Base-by-base conservation (phyloP, 2,113 vertebrate genomes). In the Thomomys bottae region DNA sequence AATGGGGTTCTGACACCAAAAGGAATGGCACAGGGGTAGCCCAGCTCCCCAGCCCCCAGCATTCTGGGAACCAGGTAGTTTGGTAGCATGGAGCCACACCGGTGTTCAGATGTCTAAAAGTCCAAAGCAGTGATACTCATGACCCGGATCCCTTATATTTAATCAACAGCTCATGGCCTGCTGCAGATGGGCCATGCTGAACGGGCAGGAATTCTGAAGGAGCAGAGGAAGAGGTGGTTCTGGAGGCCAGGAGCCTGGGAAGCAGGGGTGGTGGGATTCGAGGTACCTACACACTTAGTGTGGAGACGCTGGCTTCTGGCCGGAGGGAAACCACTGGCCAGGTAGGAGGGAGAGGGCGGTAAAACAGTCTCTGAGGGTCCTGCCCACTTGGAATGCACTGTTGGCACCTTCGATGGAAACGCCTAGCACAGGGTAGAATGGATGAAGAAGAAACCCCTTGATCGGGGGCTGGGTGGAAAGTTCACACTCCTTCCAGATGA, bases 31-130 rank as follows among this genome's bases (percentile, higher is more conserved):
- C 66, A 66, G 80, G 67, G 71, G 38, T 38, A 45, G 28, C 34
- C 8, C 15, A 1, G 15, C 49, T 36, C 70, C 24, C n/a, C n/a
- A n/a, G n/a, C n/a, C n/a, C 49, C 0, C 0, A 36, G n/a, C 45
- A 23, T 54, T 21, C 57, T 36, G 5, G 30, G 1, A 59, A 75
- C 34, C 45, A 42, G 1, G 0, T 2, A 26, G 42, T 9, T 1
- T 14, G 7, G 5, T 23, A 28, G 20, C 34, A 45, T 20, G 61
- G 75, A 66, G 45, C 0, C 12, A 17, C 3, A 0, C 1, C 18
- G 2, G 63, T 18, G 24, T 49, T 61, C 9, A 6, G 84, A 12
- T 38, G 38, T 66, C 45, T 28, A 54, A 70, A 42, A 42, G 18
- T 14, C 30, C 18, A 28, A 57, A 85, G 75, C 40, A 66, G 70